Conservation (phyloP, 2,888 invertebrate genomes). For the Platycheirus albimanus region DNA sequence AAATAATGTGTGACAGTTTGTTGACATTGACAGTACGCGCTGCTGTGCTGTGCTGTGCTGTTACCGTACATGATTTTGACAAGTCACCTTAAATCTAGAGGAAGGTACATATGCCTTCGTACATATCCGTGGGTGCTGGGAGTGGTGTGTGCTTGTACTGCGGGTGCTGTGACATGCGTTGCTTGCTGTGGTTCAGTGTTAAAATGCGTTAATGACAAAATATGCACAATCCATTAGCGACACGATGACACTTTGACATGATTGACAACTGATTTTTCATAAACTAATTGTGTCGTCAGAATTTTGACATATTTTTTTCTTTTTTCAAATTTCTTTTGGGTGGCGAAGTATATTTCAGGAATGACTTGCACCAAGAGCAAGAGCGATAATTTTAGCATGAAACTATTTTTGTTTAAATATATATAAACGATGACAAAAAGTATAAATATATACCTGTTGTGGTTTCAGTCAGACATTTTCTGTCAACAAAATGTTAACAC, state of each 20-base stretch:
- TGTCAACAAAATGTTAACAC: too few relatives aligned
- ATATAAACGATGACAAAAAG: too few relatives aligned
- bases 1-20: constrained; percentile 72
- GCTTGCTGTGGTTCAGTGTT: constrained; percentile 28
- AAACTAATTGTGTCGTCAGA: constrained; percentile 74
- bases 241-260: constrained; percentile 68
- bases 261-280: constrained; percentile 73
- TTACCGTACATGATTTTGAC: constrained; percentile 58
- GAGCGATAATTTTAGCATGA: too few relatives aligned
- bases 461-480: too few relatives aligned
- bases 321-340: not conserved
- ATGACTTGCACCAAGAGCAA: too few relatives aligned
- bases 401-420: too few relatives aligned
- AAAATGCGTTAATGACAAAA: constrained; percentile 72
- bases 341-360: constrained; percentile 31
- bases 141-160: too few relatives aligned
- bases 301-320: constrained; percentile 56
- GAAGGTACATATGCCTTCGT: not conserved
- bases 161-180: too few relatives aligned
- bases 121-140: not conserved
- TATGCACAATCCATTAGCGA: constrained; percentile 73
- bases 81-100: constrained; percentile 36
- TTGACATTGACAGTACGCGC: constrained; percentile 59
- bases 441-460: too few relatives aligned
- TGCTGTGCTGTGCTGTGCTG: not conserved